These are phyloP conservation scores for Hirtodrosophila cameraria DNA, from an alignment of 2,888 invertebrate species.

Conservation along the genomic window DNA sequence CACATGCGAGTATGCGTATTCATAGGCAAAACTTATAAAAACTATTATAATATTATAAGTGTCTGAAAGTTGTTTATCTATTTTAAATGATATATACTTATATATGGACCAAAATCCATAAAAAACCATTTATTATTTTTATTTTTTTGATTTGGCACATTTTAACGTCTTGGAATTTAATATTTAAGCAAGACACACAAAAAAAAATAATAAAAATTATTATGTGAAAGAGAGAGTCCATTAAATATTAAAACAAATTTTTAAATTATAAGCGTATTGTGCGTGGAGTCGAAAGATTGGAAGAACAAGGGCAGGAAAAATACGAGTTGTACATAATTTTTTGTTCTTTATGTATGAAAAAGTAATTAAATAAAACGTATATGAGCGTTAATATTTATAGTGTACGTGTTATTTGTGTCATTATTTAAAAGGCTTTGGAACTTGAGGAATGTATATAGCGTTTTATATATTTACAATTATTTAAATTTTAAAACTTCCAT, in stretches of 20 bases:
- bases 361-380: slow-evolving; percentile 72
- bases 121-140: slow-evolving; percentile 7
- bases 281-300: slow-evolving; percentile 16
- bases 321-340: slow-evolving; percentile 65
- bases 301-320: slow-evolving; percentile 26
- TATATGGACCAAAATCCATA: slow-evolving; percentile 12
- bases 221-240: slow-evolving; percentile 39
- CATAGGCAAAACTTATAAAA: slow-evolving; percentile 38
- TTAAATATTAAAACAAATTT: too few relatives aligned
- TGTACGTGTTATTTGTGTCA: slow-evolving; percentile 19
- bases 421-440: not conserved
- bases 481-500: too few relatives aligned
- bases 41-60: slow-evolving; percentile 29
- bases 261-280: slow-evolving; percentile 39
- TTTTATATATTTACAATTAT: not conserved
- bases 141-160: slow-evolving; percentile 21
- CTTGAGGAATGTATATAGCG: not conserved
- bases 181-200: slow-evolving; percentile 43
- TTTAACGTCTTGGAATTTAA: slow-evolving; percentile 43
- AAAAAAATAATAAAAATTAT: slow-evolving; percentile 18
- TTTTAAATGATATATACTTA: slow-evolving; percentile 27
- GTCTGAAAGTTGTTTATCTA: slow-evolving; percentile 59
- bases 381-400: slow-evolving; percentile 50
- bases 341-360: slow-evolving; percentile 75
- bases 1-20: too few relatives aligned